Evolutionary conservation across 2,888 invertebrate species (phyloP), one percentile per base, ranked within the genome.

Genomic region (Cantharis flavilabris): DNA sequence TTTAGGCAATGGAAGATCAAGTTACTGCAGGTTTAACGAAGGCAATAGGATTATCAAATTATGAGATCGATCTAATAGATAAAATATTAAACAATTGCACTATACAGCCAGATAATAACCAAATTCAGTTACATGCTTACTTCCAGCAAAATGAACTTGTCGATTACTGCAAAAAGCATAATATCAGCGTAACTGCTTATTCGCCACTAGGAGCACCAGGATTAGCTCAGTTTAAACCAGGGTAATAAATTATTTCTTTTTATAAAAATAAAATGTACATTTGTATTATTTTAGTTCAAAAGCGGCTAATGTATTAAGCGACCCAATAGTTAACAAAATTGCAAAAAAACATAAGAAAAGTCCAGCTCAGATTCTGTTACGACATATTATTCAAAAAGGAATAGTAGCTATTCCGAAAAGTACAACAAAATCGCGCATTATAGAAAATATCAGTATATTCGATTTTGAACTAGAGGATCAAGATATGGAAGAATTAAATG

Each of bases 11-110:
- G 90, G 92, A 94, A 83, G 90, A 91, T 77, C 90, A 94, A 84
- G 93, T 94, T 23, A 90, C 91, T 28, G 89, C 89, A 0, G 96
- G 96, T 0, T 89, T 92, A 18, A 90, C 94, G 0, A 94, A 92
- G 83, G 91, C 95, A 11, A 95, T 97, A 83, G 97, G 97, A 0
- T 86, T 97, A 4, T 97, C 97, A 0, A 97, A 97, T 87, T 93
- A 96, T 86, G 96, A 94, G 86, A 89, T 88, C 30, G 89, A 90
- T 23, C 97, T 97, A 89, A 90, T 97, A 76, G 88, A 90, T 72
- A 90, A 93, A 73, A 88, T 97, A 75, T 85, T 93, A 64, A 89
- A 91, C 23, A 90, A 89, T 69, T 91, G 92, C 3, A 89, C 88
- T 71, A 91, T 93, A 73, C 91, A 90, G 78, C 96, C 94, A 63